Evolutionary conservation across 2,888 invertebrate genomes (phyloP).

Genomic region (Trissolcus brochymenae): DNA sequence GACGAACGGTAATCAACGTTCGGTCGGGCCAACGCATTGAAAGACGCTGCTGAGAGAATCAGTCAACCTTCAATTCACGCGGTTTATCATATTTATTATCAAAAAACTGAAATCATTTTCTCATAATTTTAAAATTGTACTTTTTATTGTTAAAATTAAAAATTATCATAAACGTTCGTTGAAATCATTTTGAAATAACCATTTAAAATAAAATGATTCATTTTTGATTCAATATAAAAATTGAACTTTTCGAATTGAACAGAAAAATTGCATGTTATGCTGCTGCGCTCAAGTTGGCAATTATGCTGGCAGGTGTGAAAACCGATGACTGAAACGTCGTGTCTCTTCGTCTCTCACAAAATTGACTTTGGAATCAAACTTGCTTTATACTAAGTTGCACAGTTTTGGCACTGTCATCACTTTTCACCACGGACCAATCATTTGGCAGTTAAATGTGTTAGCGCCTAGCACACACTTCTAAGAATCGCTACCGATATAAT

Average conservation of each 20-base stretch:
- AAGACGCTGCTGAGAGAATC: slow-evolving; percentile 72
- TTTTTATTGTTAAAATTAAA: too few relatives aligned
- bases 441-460: slow-evolving; percentile 26
- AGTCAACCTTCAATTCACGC: slow-evolving; percentile 62
- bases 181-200: too few relatives aligned
- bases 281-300: slow-evolving; percentile 59
- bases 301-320: slow-evolving; percentile 73
- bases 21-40: slow-evolving; percentile 63
- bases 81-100: slow-evolving; percentile 8
- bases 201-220: not conserved
- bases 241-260: not conserved
- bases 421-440: slow-evolving; percentile 40
- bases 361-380: slow-evolving; percentile 62
- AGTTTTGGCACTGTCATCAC: slow-evolving; percentile 56
- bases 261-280: slow-evolving; percentile 13
- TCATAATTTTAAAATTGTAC: too few relatives aligned
- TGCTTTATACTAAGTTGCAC: slow-evolving; percentile 66
- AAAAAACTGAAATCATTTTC: too few relatives aligned
- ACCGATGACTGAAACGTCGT: slow-evolving; percentile 61
- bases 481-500: not conserved
- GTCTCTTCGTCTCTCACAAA: slow-evolving; percentile 61
- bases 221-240: not conserved
- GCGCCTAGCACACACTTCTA: slow-evolving; percentile 1
- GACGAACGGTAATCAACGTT: slow-evolving; percentile 65
- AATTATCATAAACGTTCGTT: too few relatives aligned